phyloP scores from a whole-genome alignment of 2,113 vertebrate species.

The Nerophis lumbriciformis region DNA sequence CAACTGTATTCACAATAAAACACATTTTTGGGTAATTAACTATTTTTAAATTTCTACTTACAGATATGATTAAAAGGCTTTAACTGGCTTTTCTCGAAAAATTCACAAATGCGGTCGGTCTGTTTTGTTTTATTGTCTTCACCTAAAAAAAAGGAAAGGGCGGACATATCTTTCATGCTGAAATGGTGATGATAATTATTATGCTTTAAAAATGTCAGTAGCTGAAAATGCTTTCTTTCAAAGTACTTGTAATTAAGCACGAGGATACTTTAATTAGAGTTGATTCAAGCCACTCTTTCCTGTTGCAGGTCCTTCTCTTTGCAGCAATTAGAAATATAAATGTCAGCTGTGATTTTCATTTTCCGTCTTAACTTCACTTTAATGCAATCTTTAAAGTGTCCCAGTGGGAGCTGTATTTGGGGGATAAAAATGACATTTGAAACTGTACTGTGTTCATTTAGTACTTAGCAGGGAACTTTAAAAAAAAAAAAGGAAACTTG shows the following conservation, averaged over 20 bases:
- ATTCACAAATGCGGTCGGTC: constrained; percentile 59
- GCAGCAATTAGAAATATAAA: constrained; percentile 94
- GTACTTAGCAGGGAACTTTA: constrained; percentile 31
- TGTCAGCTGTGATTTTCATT: constrained; percentile 80
- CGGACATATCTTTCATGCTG: constrained; percentile 79
- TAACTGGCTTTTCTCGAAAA: constrained; percentile 75
- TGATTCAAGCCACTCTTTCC: constrained; percentile 88
- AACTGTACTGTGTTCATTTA: constrained; percentile 62
- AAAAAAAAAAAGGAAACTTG: too few relatives aligned
- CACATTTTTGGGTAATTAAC: too few relatives aligned
- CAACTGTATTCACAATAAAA: too few relatives aligned
- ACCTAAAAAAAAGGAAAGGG: background rate
- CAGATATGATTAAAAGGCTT: constrained; percentile 50
- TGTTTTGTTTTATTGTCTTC: background rate
- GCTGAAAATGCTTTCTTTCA: constrained; percentile 63
- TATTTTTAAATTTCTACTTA: too few relatives aligned
- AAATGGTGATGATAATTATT: constrained; percentile 89
- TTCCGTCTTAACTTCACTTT: constrained; percentile 80
- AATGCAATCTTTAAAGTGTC: constrained; percentile 77
- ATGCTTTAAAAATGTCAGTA: constrained; percentile 84
- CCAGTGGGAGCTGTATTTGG: constrained; percentile 71
- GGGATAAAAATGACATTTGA: constrained; percentile 75
- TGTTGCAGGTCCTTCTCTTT: constrained; percentile 79
- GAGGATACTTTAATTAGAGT: constrained; percentile 96
- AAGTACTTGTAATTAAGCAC: constrained; percentile 95